Percentiles rank a stretch among this genome's conserved stretches.
phyloP scores from a whole-genome alignment of 1,140 invertebrate genomes.

The Micrasema minimum region DNA sequence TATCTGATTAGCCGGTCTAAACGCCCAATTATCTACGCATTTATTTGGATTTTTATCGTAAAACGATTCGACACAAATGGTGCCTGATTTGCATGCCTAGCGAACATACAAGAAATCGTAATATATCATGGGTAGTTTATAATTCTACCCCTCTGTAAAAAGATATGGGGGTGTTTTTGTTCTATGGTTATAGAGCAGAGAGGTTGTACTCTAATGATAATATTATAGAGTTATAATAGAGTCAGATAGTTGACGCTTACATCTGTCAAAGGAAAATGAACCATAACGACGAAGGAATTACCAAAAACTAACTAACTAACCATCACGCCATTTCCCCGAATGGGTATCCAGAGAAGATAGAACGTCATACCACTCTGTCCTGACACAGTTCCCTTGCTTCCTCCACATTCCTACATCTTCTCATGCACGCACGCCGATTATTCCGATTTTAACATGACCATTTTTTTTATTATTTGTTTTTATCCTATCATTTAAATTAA shows the following conservation, averaged over 20 bases:
- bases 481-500: neutral
- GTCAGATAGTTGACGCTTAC: neutral
- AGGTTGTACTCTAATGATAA: neutral
- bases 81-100: neutral
- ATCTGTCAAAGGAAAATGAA: too few relatives aligned
- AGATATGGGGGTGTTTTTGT: neutral
- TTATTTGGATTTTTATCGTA: conserved; percentile 11
- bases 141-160: neutral
- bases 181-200: neutral
- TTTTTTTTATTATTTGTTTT: neutral
- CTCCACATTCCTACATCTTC: too few relatives aligned
- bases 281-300: neutral
- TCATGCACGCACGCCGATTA: too few relatives aligned
- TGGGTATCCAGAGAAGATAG: too few relatives aligned
- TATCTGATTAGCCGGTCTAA: conserved; percentile 6
- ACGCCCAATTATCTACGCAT: conserved; percentile 19
- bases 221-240: neutral
- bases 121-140: neutral
- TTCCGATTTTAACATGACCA: too few relatives aligned
- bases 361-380: too few relatives aligned
- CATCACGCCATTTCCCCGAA: too few relatives aligned
- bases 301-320: too few relatives aligned
- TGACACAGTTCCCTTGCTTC: too few relatives aligned
- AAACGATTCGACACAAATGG: conserved; percentile 8
- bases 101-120: neutral